These are phyloP conservation scores for Lophius piscatorius DNA, from an alignment of 2,113 vertebrate species.

Conservation along the genomic window DNA sequence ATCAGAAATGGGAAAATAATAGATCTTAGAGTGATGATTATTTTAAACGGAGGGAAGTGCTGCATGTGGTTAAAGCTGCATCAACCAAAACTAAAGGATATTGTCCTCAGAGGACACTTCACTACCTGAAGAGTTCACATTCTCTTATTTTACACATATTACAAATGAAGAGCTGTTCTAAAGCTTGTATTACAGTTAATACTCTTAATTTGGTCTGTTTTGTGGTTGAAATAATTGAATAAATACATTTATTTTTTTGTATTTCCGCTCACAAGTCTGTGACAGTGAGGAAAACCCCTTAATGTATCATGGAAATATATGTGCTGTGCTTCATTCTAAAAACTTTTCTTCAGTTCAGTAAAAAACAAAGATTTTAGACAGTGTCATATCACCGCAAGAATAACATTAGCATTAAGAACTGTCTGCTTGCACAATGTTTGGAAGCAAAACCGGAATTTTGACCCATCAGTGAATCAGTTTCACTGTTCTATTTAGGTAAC, in stretches of 20 bases:
- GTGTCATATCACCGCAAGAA: too few species aligned
- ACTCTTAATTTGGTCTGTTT: not conserved
- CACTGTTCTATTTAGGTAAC: too few species aligned
- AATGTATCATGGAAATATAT: too few species aligned
- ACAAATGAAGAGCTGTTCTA: not conserved
- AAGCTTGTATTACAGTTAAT: not conserved
- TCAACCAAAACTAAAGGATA: not conserved
- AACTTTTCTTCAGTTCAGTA: too few species aligned
- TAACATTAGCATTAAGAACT: too few species aligned
- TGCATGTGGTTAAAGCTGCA: slow-evolving; percentile 5
- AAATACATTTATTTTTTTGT: not conserved
- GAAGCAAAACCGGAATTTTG: too few species aligned
- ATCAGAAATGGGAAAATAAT: slow-evolving; percentile 62
- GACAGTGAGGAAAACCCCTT: too few species aligned
- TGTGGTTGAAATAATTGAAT: too few species aligned
- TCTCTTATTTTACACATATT: not conserved
- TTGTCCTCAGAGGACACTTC: not conserved
- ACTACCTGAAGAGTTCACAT: not conserved
- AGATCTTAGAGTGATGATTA: slow-evolving; percentile 36
- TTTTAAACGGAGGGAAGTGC: slow-evolving; percentile 48
- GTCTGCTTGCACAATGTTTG: too few species aligned
- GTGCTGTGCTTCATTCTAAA: too few species aligned
- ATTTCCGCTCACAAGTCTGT: not conserved
- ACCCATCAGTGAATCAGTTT: too few species aligned
- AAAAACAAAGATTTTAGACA: too few species aligned